phyloP scores from a whole-genome alignment of 1,140 invertebrate genomes.

The Nebria ingens region DNA sequence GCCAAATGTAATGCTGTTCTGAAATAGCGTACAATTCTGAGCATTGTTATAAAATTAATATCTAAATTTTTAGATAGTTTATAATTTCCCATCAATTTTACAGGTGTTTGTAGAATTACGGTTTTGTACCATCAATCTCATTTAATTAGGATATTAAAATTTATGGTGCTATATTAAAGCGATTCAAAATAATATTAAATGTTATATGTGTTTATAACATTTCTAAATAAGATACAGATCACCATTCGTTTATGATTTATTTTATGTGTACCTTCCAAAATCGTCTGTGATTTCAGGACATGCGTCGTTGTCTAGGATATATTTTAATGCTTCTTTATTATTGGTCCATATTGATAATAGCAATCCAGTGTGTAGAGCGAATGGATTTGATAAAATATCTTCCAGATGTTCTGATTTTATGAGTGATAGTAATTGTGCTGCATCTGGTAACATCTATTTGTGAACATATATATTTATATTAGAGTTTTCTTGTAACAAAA shows the following conservation, averaged over 20 bases:
- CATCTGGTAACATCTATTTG: constrained; percentile 33
- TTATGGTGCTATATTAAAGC: too few relatives aligned
- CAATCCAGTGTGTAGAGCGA: constrained; percentile 23
- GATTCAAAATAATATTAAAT: too few relatives aligned
- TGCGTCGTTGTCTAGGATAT: constrained; percentile 34
- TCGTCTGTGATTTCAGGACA: constrained; percentile 36
- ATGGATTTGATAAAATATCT: constrained; percentile 19
- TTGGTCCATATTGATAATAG: constrained; percentile 43
- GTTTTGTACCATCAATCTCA: too few relatives aligned
- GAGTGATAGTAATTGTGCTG: constrained; percentile 37
- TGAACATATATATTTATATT: constrained; percentile 27
- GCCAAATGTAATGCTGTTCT: constrained; percentile 71
- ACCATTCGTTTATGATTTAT: too few relatives aligned
- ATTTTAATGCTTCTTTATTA: constrained; percentile 32
- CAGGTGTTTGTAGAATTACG: too few relatives aligned
- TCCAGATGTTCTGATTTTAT: constrained; percentile 34
- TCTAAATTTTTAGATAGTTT: too few relatives aligned
- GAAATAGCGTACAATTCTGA: too few relatives aligned
- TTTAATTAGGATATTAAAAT: too few relatives aligned
- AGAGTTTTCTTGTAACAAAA: constrained; percentile 14
- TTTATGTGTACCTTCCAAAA: constrained; percentile 36
- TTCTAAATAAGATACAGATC: too few relatives aligned
- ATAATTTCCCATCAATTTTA: too few relatives aligned
- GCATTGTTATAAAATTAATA: too few relatives aligned
- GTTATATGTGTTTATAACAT: too few relatives aligned